Conservation (phyloP, 2,113 vertebrate genomes). For the Sus scrofa region T2T-Sscrofa CM000822.6:34091001-34091500, state of each 20-base stretch:
- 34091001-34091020: not conserved
- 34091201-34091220: not conserved
- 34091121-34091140: not conserved
- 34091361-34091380: not conserved
- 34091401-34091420: not conserved
- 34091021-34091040: not conserved
- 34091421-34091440: not conserved
- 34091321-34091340: not conserved
- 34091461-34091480: not conserved
- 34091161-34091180: not conserved
- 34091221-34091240: not conserved
- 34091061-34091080: not conserved
- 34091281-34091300: not conserved
- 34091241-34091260: not conserved
- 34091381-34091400: not conserved
- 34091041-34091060: not conserved
- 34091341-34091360: not conserved
- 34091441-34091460: not conserved
- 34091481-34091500: not conserved
- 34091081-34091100: not conserved
- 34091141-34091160: not conserved
- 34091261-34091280: not conserved
- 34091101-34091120: not conserved
- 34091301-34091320: not conserved
- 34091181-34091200: not conserved